Percentiles rank a stretch among this genome's conserved stretches.
Evolutionary conservation across 64 coral and sea anemone genomes (phyloP).

Genomic region (Actinia equina): DNA sequence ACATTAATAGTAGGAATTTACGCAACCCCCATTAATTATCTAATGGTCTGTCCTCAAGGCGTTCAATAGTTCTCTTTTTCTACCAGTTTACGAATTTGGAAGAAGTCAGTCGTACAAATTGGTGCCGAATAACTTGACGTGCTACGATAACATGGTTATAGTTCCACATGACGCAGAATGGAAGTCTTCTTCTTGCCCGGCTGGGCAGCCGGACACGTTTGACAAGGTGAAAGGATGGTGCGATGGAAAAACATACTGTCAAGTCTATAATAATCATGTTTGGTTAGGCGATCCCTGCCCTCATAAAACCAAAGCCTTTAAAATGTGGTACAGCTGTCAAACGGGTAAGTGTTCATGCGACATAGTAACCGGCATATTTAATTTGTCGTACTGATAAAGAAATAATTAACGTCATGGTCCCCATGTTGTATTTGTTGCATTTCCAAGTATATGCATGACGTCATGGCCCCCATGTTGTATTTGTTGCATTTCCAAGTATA

Average conservation of each 20-base stretch:
- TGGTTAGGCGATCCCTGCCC: slow-evolving; percentile 7
- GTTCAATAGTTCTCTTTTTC: not conserved
- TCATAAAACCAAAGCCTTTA: not conserved
- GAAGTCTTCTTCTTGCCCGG: not conserved
- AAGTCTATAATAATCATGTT: not conserved
- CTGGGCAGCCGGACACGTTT: slow-evolving; percentile 17
- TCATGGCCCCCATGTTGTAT: too few relatives aligned
- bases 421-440: too few relatives aligned
- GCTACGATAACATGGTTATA: slow-evolving; percentile 54
- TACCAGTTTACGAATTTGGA: slow-evolving; percentile 30
- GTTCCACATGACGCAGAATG: slow-evolving; percentile 22
- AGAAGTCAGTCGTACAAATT: not conserved
- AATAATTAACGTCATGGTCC: too few relatives aligned
- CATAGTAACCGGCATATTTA: too few relatives aligned
- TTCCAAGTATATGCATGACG: too few relatives aligned
- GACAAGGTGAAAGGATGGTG: slow-evolving; percentile 9
- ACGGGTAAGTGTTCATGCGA: slow-evolving; percentile 24
- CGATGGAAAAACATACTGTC: slow-evolving; percentile 28
- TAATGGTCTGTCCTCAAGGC: too few relatives aligned
- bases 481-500: too few relatives aligned
- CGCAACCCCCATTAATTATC: too few relatives aligned
- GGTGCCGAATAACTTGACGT: slow-evolving; percentile 24
- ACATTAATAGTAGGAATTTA: too few relatives aligned
- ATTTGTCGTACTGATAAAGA: too few relatives aligned
- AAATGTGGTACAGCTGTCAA: slow-evolving; percentile 59